Percentiles rank a stretch among this genome's conserved stretches.
Conservation (phyloP, 2,888 invertebrate species). For the Yponomeuta sedellus region DNA sequence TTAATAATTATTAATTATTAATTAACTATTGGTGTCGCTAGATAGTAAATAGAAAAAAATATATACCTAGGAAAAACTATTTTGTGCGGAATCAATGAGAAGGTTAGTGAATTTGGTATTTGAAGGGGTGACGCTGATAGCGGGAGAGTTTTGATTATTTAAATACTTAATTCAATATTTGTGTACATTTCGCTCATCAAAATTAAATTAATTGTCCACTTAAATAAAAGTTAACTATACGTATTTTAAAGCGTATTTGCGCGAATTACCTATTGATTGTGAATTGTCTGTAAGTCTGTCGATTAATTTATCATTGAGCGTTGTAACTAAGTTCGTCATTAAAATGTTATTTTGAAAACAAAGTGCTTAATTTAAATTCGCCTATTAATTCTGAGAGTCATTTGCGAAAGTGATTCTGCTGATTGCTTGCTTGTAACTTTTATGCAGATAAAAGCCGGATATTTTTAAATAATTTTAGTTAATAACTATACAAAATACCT, state of each 20-base stretch:
- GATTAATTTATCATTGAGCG: background rate
- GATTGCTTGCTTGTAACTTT: constrained; percentile 64
- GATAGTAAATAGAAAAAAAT: constrained; percentile 40
- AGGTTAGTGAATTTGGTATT: constrained; percentile 72
- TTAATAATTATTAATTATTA: constrained; percentile 17
- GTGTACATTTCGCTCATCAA: constrained; percentile 6
- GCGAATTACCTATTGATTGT: constrained; percentile 1
- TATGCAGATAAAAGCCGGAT: constrained; percentile 65
- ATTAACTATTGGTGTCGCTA: constrained; percentile 40
- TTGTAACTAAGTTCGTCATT: background rate
- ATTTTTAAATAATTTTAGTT: constrained; percentile 62
- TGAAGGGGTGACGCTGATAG: constrained; percentile 27
- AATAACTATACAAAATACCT: constrained; percentile 66
- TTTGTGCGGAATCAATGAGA: constrained; percentile 62
- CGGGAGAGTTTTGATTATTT: constrained; percentile 2
- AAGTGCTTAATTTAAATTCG: background rate
- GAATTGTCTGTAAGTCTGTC: background rate
- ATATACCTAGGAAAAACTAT: constrained; percentile 31
- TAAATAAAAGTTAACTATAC: background rate
- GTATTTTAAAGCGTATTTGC: background rate
- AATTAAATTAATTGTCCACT: constrained; percentile 12
- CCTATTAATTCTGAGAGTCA: constrained; percentile 68
- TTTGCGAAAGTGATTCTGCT: constrained; percentile 66
- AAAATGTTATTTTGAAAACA: background rate
- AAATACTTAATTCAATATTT: constrained; percentile 6